Percentiles rank a stretch among this genome's conserved stretches.
Conservation (phyloP, 1,140 invertebrate species). For the Drosophila tropicalis region DNA sequence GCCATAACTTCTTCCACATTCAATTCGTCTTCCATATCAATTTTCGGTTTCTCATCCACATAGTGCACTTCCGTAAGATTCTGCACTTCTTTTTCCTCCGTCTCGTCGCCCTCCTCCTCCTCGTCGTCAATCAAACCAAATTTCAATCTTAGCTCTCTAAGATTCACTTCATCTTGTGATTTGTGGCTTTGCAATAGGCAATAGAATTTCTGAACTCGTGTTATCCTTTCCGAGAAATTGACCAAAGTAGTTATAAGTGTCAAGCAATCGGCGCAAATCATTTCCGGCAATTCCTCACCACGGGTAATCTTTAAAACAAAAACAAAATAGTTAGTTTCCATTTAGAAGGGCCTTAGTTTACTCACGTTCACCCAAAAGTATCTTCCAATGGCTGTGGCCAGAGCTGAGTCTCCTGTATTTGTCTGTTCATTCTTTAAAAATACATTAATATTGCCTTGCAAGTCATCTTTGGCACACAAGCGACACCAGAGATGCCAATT, state of each 20-base stretch:
- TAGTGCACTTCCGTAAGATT: constrained; percentile 62
- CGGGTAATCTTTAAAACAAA: constrained; percentile 45
- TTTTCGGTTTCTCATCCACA: constrained; percentile 63
- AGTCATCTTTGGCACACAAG: constrained; percentile 75
- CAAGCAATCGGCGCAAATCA: constrained; percentile 68
- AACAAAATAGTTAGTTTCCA: neutral
- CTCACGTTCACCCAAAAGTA: constrained; percentile 75
- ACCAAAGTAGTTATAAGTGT: constrained; percentile 64
- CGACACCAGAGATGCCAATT: constrained; percentile 74
- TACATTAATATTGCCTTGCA: constrained; percentile 62
- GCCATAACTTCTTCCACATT: constrained; percentile 11
- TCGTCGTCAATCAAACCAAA: constrained; percentile 55
- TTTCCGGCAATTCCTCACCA: constrained; percentile 64
- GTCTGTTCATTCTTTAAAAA: constrained; percentile 57
- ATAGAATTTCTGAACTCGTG: constrained; percentile 67
- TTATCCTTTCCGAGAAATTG: constrained; percentile 68
- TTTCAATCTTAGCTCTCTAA: constrained; percentile 46
- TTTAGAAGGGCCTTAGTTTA: neutral
- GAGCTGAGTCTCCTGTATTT: constrained; percentile 29
- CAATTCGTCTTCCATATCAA: constrained; percentile 29
- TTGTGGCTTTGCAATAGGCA: constrained; percentile 45
- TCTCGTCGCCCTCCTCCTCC: neutral
- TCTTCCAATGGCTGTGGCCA: constrained; percentile 69
- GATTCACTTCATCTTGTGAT: constrained; percentile 31
- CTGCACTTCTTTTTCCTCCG: constrained; percentile 17